Base-by-base conservation (phyloP, 2,888 invertebrate genomes). In the Catocala fraxini region DNA sequence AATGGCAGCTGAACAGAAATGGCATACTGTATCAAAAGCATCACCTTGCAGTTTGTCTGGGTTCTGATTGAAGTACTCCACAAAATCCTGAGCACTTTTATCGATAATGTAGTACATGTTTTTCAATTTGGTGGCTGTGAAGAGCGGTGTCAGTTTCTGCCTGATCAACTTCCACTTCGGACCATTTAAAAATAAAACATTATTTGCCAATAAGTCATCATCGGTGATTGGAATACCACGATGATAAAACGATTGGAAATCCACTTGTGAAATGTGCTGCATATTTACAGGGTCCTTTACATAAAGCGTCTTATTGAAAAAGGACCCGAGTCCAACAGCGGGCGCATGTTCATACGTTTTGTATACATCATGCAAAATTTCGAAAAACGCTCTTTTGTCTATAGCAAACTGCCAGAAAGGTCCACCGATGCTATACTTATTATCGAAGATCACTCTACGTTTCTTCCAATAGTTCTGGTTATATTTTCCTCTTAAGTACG, bases 91-190 rank as follows among this genome's bases (percentile, higher is more conserved):
- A 0, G 87, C 87, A 47, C 87, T 84, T 55, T 83, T 87, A n/a
- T 87, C 86, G 39, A 90, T 84, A 1, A 89, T 86, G 51, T 84
- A 85, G 64, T 85, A 90, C 89, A 93, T 89, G 47, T 84, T 87
- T 60, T 88, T 88, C 9, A 91, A 71, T 65, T 91, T 91, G 0
- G 76, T 73, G 0, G 82, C 71, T 0, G 89, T 89, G 62, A 92
- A 91, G 4, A 88, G 75, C 0, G 91, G 89, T 0, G 88, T 84
- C 74, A 92, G 76, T 46, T 84, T 90, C 43, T 89, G 87, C 1
- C 91, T 65, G 55, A 89, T 82, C 7, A 84, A 63, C 60, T 88
- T 87, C 92, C 91, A 91, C 60, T 79, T 75, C 1, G 80, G 82
- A 0, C 89, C 81, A 39, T 84, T 73, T 65, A 84, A 76, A 34